Conservation (phyloP, 2,113 vertebrate species). For the Apteryx owenii region DNA sequence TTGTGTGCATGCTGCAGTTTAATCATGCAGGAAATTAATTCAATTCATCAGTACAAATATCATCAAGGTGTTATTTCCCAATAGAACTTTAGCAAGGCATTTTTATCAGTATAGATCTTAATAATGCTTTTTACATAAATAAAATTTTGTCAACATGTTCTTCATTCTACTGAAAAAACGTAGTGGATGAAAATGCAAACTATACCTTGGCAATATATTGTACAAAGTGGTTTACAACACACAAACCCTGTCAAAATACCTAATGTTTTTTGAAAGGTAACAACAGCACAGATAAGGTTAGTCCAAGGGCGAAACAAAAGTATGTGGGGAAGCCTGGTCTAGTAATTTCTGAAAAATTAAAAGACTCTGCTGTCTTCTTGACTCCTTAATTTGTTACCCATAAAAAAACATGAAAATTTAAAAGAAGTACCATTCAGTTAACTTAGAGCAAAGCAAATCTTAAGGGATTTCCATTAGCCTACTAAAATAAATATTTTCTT, state of each 20-base stretch:
- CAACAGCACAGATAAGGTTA: not conserved
- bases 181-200: not conserved
- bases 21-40: conserved; percentile 10
- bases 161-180: not conserved
- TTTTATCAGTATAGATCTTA: not conserved
- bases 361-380: not conserved
- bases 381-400: not conserved
- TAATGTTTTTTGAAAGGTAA: not conserved
- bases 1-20: not conserved
- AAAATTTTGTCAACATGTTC: not conserved
- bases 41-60: not conserved
- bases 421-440: not conserved
- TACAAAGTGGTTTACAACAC: not conserved
- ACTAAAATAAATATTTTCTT: not conserved
- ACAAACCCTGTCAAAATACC: not conserved
- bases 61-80: not conserved
- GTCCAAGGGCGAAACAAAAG: not conserved
- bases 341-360: not conserved
- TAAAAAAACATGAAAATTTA: not conserved
- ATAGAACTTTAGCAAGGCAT: not conserved
- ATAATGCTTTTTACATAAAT: not conserved
- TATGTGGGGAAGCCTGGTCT: not conserved
- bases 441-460: not conserved
- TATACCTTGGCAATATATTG: not conserved
- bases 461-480: not conserved